Evolutionary conservation across 37 sponge, comb jelly and placozoan genomes (phyloP).

Genomic region (Chondrilla cf. caribensis): DNA sequence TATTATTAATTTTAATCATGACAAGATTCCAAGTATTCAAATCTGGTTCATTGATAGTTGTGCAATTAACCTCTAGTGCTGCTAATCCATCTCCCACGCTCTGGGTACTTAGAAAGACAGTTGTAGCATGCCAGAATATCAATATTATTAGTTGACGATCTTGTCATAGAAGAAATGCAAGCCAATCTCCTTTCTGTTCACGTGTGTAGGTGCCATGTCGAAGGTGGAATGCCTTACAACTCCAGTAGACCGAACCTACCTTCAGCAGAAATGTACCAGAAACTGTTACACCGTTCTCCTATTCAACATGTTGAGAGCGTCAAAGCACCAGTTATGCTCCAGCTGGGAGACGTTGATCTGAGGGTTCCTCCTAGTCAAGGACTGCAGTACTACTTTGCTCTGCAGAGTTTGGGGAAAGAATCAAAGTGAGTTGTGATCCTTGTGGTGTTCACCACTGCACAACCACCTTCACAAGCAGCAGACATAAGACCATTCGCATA

Average conservation of each 20-base stretch:
- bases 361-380: constrained; percentile 66
- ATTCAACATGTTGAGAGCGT: constrained; percentile 69
- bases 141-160: too few species aligned
- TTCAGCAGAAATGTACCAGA: constrained; percentile 34
- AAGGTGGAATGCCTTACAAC: constrained; percentile 63
- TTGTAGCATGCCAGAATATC: too few species aligned
- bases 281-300: constrained; percentile 74
- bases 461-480: too few species aligned
- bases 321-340: constrained; percentile 48
- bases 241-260: constrained; percentile 17
- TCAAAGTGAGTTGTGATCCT: constrained; percentile 50
- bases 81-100: too few species aligned
- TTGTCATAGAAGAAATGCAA: too few species aligned
- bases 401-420: constrained; percentile 61
- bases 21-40: too few species aligned
- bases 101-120: too few species aligned
- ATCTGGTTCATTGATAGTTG: too few species aligned
- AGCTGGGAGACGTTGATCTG: constrained; percentile 56
- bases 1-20: too few species aligned
- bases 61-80: too few species aligned
- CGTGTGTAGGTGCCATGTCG: constrained; percentile 62
- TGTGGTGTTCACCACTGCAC: too few species aligned
- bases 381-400: constrained; percentile 37
- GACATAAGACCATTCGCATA: neutral
- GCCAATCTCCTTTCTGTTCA: too few species aligned